Evolutionary conservation across 2,113 vertebrate species (phyloP).

Genomic region (Copsychus sechellarum): DNA sequence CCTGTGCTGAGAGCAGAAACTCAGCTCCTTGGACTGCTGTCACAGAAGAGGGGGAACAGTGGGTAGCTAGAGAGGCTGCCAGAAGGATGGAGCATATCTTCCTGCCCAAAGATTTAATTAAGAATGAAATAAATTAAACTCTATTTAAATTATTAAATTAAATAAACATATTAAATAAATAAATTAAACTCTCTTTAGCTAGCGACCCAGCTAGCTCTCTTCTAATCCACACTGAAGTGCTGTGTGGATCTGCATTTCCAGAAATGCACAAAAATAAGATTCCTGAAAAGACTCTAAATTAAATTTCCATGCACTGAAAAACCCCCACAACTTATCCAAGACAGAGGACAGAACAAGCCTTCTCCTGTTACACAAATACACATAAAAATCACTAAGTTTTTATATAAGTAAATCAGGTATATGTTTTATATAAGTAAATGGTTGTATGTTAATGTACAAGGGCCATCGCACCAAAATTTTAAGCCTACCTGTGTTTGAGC

Average conservation of each 20-base stretch:
- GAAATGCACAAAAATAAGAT: neutral
- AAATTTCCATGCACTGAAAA: neutral
- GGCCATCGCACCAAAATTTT: neutral
- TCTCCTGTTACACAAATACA: neutral
- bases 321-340: neutral
- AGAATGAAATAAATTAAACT: neutral
- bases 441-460: accelerated
- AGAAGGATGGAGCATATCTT: neutral
- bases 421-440: neutral
- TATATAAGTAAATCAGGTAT: neutral
- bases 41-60: neutral
- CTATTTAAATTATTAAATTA: neutral
- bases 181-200: neutral
- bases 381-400: neutral
- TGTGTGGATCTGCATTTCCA: neutral
- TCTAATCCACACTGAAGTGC: neutral
- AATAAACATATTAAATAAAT: neutral
- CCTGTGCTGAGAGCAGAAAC: neutral
- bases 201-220: neutral
- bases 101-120: neutral
- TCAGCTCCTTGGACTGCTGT: neutral
- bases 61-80: neutral
- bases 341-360: neutral
- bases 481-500: accelerated
- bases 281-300: neutral